Percentiles rank a stretch among this genome's conserved stretches.
Conservation (phyloP, 1,140 invertebrate species). For the Lordiphosa clarofinis region DNA sequence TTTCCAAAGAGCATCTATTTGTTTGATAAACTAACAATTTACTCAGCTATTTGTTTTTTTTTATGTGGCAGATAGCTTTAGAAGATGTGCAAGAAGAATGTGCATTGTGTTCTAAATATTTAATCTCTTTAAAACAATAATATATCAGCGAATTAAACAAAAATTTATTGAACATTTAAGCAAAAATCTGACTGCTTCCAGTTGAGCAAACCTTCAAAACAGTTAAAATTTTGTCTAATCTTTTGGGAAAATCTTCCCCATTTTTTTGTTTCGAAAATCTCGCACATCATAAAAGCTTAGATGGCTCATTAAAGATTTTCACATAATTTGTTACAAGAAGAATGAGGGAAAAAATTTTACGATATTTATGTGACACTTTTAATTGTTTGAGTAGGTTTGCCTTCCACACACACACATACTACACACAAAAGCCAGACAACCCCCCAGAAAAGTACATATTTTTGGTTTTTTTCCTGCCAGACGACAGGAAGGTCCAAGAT, state of each 20-base stretch:
- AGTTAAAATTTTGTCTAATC: too few relatives aligned
- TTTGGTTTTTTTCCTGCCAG: slow-evolving; percentile 1
- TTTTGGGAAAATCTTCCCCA: not conserved
- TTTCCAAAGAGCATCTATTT: too few relatives aligned
- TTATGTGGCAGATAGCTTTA: too few relatives aligned
- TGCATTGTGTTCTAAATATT: too few relatives aligned
- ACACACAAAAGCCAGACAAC: slow-evolving; percentile 11
- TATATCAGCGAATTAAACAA: too few relatives aligned
- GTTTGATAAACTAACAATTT: too few relatives aligned
- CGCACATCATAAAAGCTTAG: slow-evolving; percentile 62
- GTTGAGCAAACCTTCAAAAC: too few relatives aligned
- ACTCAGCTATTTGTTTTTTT: too few relatives aligned
- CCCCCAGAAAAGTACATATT: slow-evolving; percentile 6
- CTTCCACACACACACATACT: slow-evolving; percentile 12
- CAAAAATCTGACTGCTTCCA: too few relatives aligned
- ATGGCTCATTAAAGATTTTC: slow-evolving; percentile 56
- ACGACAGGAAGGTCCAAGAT: slow-evolving; percentile 45
- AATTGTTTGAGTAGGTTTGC: slow-evolving; percentile 66
- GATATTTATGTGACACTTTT: slow-evolving; percentile 71
- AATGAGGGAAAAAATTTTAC: slow-evolving; percentile 53
- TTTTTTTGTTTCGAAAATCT: slow-evolving; percentile 13
- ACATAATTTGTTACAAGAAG: slow-evolving; percentile 57
- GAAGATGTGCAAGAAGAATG: too few relatives aligned
- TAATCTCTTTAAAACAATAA: too few relatives aligned
- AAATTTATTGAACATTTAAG: too few relatives aligned